Base-by-base conservation (phyloP, 2,888 invertebrate genomes). In the Protophormia terraenovae region DNA sequence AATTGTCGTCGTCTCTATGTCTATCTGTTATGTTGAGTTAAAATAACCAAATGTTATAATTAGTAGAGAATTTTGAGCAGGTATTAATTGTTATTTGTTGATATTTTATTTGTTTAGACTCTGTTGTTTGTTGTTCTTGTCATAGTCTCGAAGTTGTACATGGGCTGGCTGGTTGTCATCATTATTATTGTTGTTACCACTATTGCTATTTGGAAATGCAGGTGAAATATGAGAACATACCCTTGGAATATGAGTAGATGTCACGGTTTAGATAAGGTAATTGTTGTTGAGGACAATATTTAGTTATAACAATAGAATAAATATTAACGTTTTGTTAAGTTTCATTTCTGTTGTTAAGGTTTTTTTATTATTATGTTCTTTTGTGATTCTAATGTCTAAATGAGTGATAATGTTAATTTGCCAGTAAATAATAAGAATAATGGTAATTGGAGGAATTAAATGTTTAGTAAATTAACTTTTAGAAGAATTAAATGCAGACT, bases 251-350 rank as follows among this genome's bases (percentile, higher is more conserved):
- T 7, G n/a, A 35, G 2, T 66, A 35, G 55, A 80, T 80, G 29
- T 58, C n/a, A 35, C 19, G 16, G 29, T 22, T 45, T 29, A 32
- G 64, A 55, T 66, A 47, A 47, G 47, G 12, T 19, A 72, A 73
- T 58, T 80, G 72, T 73, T 73, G 55, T 66, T 35, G n/a, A 16
- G 45, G 41, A 73, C 32, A 66, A 72, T 29, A 62, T n/a, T n/a
- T n/a, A n/a, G n/a, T n/a, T n/a, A 41, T 41, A 64, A 53, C 6
- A 62, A 62, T 29, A 24, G 29, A 72, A 58, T 24, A 60, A 24
- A 50, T 35, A 32, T 27, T 77, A 19, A 45, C 60, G 19, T 32
- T 78, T 62, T 47, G 35, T 35, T 19, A 10, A 10, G 3, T 24
- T 64, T 64, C 12, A 22, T n/a, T 27, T 53, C 12, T n/a, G n/a